These are phyloP conservation scores for Intellagama lesueurii DNA, from an alignment of 2,797 vertebrate species.

Conservation along the genomic window DNA sequence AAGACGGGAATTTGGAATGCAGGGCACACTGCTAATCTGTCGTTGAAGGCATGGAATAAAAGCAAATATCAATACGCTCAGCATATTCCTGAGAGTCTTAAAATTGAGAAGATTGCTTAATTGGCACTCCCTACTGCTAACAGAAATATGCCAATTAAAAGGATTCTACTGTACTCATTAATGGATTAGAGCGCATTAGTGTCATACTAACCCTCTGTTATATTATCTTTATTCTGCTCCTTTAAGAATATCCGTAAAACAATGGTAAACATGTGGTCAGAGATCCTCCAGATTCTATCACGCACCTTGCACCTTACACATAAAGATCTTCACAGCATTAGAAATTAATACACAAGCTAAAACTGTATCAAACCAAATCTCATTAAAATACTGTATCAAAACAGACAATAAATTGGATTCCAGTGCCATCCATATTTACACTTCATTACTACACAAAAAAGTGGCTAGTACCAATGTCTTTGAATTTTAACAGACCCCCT, in stretches of 20 bases:
- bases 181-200: constrained; percentile 28
- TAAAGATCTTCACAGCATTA: not conserved
- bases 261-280: not conserved
- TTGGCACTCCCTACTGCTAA: not conserved
- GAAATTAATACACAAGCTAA: not conserved
- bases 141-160: constrained; percentile 25
- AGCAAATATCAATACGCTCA: not conserved
- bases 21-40: constrained; percentile 6
- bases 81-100: constrained; percentile 28
- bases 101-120: not conserved
- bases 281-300: not conserved
- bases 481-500: no score
- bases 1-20: constrained; percentile 15
- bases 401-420: not conserved
- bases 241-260: not conserved
- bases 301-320: rapidly evolving
- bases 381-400: not conserved
- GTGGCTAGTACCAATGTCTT: not conserved
- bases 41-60: constrained; percentile 19
- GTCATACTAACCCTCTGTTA: constrained; percentile 32
- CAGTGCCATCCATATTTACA: not conserved
- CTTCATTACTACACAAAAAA: not conserved
- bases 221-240: constrained; percentile 33
- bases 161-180: not conserved
- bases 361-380: not conserved